Evolutionary conservation across 1,140 invertebrate genomes (phyloP).

Genomic region (Drosophila bocki): DNA sequence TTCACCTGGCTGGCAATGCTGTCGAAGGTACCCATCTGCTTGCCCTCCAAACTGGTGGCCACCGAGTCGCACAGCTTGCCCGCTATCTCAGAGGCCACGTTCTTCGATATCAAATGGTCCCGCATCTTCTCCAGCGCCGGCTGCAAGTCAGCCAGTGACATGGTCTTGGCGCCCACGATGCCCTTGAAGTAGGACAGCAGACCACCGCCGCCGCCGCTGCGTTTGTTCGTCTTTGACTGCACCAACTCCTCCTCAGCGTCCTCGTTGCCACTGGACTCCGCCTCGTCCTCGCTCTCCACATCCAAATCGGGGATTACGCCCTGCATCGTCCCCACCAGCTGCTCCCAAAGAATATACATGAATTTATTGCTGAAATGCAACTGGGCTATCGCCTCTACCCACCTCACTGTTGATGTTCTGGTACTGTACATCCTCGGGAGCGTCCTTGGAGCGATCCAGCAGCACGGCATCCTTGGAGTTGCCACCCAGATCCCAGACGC

Average conservation of each 20-base stretch:
- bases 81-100: constrained; percentile 98
- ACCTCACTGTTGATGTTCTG: constrained; percentile 87
- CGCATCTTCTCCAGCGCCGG: constrained; percentile 97
- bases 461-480: constrained; percentile 91
- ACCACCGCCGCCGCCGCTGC: constrained; percentile 75
- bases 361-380: not conserved
- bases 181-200: constrained; percentile 94
- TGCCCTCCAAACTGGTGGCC: constrained; percentile 96
- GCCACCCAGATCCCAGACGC: constrained; percentile 95
- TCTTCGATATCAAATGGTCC: constrained; percentile 98
- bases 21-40: constrained; percentile 96
- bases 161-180: constrained; percentile 94
- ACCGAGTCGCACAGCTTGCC: constrained; percentile 98
- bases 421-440: constrained; percentile 87
- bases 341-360: constrained; percentile 44
- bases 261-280: constrained; percentile 64
- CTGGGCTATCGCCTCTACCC: constrained; percentile 39
- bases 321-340: constrained; percentile 93
- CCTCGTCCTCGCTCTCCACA: constrained; percentile 86
- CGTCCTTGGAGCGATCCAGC: constrained; percentile 94
- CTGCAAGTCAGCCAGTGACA: constrained; percentile 90
- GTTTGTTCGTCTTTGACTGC: constrained; percentile 83
- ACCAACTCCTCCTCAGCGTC: constrained; percentile 33
- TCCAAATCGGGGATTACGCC: constrained; percentile 90
- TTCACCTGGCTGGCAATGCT: constrained; percentile 94